A percentile compares a stretch with the other conserved stretches of the same genome.
Conservation (phyloP, 2,888 invertebrate species). For the Heliconius sara region DNA sequence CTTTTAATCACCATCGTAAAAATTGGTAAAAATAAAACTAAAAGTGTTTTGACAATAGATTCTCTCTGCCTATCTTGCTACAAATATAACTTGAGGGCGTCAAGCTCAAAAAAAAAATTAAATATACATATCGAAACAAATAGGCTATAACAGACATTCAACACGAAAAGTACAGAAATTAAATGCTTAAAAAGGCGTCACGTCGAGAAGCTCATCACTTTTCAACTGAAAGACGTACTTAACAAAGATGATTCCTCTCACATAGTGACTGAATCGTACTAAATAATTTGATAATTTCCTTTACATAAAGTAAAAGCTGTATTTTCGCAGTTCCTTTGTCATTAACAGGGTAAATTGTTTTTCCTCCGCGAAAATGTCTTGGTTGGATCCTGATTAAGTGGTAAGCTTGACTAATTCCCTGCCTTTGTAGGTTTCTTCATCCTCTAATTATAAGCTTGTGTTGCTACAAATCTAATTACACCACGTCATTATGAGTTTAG, state of each 20-base stretch:
- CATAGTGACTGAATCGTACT: conserved; percentile 28
- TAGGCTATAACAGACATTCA: neutral
- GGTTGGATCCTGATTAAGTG: conserved; percentile 68
- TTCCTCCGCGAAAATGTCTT: conserved; percentile 63
- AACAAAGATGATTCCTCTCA: conserved; percentile 26
- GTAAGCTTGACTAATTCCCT: conserved; percentile 59
- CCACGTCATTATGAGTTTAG: conserved; percentile 36
- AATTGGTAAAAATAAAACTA: too few relatives aligned
- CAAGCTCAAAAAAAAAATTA: neutral
- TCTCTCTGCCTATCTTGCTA: too few relatives aligned
- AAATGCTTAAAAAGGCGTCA: neutral
- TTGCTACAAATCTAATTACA: conserved; percentile 42
- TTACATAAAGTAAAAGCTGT: conserved; percentile 57
- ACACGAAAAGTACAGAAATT: conserved; percentile 2
- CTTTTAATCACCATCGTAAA: too few relatives aligned
- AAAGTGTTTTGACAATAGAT: too few relatives aligned
- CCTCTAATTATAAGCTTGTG: conserved; percentile 44
- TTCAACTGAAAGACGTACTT: conserved; percentile 2
- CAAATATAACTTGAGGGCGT: neutral
- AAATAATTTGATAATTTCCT: conserved; percentile 46
- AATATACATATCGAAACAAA: neutral
- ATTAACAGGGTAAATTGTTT: conserved; percentile 73
- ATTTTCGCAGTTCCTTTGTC: conserved; percentile 62
- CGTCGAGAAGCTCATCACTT: conserved; percentile 7
- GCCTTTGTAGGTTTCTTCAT: conserved; percentile 46